phyloP scores from a whole-genome alignment of 2,888 invertebrate genomes.

The Bellardia bayeri region DNA sequence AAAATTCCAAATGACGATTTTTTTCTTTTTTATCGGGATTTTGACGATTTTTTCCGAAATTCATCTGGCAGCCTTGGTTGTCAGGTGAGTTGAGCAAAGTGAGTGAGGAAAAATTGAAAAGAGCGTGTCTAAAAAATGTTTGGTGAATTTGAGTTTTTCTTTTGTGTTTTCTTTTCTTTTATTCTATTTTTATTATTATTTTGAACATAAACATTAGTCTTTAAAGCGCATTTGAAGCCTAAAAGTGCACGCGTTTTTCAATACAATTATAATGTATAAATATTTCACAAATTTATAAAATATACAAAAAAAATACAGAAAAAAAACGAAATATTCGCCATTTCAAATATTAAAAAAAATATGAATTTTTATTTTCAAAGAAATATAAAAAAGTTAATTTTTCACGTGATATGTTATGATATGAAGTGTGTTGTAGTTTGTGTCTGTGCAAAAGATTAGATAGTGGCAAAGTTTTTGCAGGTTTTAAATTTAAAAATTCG shows the following conservation, averaged over 20 bases:
- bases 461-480: conserved; percentile 36
- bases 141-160: conserved; percentile 12
- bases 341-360: conserved; percentile 32
- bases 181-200: conserved; percentile 28
- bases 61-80: conserved; percentile 1
- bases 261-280: conserved; percentile 1
- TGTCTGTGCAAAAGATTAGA: conserved; percentile 61
- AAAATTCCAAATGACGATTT: background rate
- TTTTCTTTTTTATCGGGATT: too few relatives aligned
- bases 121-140: conserved; percentile 43
- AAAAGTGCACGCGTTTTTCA: conserved; percentile 58
- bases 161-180: background rate
- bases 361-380: background rate
- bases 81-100: conserved; percentile 1
- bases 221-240: conserved; percentile 69
- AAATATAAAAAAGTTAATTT: conserved; percentile 36
- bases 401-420: conserved; percentile 57
- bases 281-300: conserved; percentile 5
- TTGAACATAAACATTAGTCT: conserved; percentile 63
- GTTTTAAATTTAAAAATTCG: conserved; percentile 69
- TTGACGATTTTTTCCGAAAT: too few relatives aligned
- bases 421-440: conserved; percentile 13
- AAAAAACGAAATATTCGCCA: conserved; percentile 40
- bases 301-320: conserved; percentile 1
- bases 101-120: conserved; percentile 23